Percentiles rank a stretch among this genome's conserved stretches.
phyloP scores from a whole-genome alignment of 2,113 vertebrate genomes.

The Opisthocomus hoazin region DNA sequence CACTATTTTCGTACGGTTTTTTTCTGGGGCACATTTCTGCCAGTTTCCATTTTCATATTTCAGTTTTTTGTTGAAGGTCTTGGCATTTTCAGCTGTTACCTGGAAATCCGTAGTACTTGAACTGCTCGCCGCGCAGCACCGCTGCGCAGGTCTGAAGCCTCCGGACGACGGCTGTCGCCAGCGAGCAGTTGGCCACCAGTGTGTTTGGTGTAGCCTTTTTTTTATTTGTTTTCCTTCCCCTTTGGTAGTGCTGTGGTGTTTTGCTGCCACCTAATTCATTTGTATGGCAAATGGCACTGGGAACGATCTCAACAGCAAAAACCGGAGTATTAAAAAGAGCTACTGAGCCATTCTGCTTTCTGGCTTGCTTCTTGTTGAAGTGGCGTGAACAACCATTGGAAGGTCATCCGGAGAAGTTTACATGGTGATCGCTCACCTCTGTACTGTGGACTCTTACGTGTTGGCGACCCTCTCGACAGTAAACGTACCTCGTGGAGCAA shows the following conservation, averaged over 20 bases:
- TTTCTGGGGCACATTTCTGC: constrained; percentile 72
- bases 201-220: constrained; percentile 6
- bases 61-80: constrained; percentile 58
- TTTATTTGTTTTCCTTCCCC: neutral
- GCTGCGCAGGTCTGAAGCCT: constrained; percentile 43
- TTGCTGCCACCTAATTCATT: constrained; percentile 34
- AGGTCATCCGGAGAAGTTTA: constrained; percentile 68
- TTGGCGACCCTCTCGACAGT: constrained; percentile 59
- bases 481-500: constrained; percentile 68
- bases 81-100: constrained; percentile 64
- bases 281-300: constrained; percentile 53
- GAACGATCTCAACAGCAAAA: constrained; percentile 39
- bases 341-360: constrained; percentile 80
- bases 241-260: constrained; percentile 12
- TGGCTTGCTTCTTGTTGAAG: constrained; percentile 66
- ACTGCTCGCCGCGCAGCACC: constrained; percentile 47
- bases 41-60: constrained; percentile 43
- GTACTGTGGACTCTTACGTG: constrained; percentile 71
- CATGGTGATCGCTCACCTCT: constrained; percentile 73
- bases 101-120: constrained; percentile 75
- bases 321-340: constrained; percentile 50
- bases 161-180: constrained; percentile 35
- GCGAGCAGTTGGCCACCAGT: constrained; percentile 54
- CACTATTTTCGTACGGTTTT: constrained; percentile 79
- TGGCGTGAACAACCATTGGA: constrained; percentile 56